phyloP scores from a whole-genome alignment of 2,113 vertebrate genomes.

The Pluvianellus socialis region DNA sequence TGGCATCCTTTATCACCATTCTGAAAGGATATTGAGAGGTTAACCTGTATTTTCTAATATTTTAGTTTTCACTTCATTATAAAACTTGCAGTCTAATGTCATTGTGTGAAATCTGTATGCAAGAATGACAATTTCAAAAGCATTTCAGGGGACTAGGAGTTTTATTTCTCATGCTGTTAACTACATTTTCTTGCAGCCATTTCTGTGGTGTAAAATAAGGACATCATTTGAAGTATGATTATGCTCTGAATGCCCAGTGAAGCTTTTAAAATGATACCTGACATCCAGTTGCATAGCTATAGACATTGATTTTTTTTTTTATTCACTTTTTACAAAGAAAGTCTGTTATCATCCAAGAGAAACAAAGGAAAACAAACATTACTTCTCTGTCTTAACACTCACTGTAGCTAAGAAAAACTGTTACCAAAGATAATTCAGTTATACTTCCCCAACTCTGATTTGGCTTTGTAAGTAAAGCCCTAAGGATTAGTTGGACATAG shows the following conservation, averaged over 20 bases:
- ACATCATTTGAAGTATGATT: conserved; percentile 10
- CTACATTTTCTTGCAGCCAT: not conserved
- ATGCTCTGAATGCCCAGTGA: conserved; percentile 26
- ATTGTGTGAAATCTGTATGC: not conserved
- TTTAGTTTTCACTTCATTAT: conserved; percentile 16
- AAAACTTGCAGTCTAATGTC: not conserved
- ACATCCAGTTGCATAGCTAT: not conserved
- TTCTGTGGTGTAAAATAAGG: conserved; percentile 34
- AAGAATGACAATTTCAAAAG: conserved; percentile 3
- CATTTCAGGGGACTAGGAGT: not conserved
- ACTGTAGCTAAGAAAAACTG: not conserved
- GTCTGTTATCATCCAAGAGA: not conserved
- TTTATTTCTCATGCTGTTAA: conserved; percentile 7
- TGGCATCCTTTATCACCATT: not conserved
- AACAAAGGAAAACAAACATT: not conserved
- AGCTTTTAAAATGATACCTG: conserved; percentile 48
- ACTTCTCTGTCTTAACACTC: not conserved
- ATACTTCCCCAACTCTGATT: not conserved
- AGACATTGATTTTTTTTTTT: not conserved
- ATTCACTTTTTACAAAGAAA: not conserved
- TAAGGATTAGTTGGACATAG: not conserved
- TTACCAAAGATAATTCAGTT: not conserved
- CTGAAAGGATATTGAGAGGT: not conserved
- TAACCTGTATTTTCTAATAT: conserved; percentile 38
- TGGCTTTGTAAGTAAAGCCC: not conserved